Percentiles rank a stretch among this genome's conserved stretches.
Evolutionary conservation across 2,888 invertebrate genomes (phyloP).

Genomic region (Scelioninae gen. 2): DNA sequence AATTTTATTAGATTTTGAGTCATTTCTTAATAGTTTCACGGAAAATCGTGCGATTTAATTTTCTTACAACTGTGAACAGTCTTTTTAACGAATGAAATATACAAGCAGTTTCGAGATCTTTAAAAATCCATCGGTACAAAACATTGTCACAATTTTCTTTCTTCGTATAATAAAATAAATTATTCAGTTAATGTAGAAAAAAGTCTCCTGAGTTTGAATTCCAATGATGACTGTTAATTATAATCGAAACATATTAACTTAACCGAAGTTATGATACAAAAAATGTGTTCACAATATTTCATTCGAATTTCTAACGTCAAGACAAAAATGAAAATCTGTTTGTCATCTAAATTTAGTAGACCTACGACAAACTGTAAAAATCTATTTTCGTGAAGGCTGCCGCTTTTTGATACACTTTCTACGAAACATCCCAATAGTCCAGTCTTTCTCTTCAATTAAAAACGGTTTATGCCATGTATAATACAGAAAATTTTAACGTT

Average conservation of each 20-base stretch:
- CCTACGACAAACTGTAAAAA: slow-evolving; percentile 21
- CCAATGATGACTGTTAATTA: neutral
- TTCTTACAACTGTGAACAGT: too few species aligned
- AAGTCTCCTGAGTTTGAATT: too few species aligned
- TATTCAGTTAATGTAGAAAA: too few species aligned
- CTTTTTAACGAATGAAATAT: too few species aligned
- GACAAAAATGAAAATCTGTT: slow-evolving; percentile 21
- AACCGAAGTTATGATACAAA: neutral
- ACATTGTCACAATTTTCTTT: too few species aligned
- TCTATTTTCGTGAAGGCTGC: slow-evolving; percentile 4
- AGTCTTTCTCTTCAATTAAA: slow-evolving; percentile 13
- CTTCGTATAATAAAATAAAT: too few species aligned
- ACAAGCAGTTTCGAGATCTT: too few species aligned
- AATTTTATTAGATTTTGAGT: too few species aligned
- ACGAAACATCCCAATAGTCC: slow-evolving; percentile 1
- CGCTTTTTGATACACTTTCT: slow-evolving; percentile 1
- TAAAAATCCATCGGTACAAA: too few species aligned
- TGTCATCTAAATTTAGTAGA: slow-evolving; percentile 14
- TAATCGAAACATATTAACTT: neutral
- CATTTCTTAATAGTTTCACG: too few species aligned
- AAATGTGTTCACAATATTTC: slow-evolving; percentile 37
- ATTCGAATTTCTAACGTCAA: neutral
- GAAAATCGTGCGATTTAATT: too few species aligned
- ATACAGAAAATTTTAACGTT: neutral
- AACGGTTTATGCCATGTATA: neutral